phyloP scores from a whole-genome alignment of 2,888 invertebrate species.

The Tethea ocularis region DNA sequence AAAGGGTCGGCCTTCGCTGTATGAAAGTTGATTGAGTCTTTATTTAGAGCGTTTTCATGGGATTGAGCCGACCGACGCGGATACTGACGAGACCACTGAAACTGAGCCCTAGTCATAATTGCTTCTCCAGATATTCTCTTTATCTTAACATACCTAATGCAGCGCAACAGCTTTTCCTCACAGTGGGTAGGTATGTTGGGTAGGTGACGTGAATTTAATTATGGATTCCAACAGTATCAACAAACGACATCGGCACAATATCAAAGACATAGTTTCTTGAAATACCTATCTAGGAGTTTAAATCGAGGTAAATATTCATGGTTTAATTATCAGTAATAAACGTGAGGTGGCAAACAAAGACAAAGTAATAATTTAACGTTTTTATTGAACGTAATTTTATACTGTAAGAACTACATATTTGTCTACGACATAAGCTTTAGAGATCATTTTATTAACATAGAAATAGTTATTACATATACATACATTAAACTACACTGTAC shows the following conservation, averaged over 20 bases:
- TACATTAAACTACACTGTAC: slow-evolving; percentile 55
- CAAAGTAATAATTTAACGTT: slow-evolving; percentile 68
- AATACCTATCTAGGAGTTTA: slow-evolving; percentile 36
- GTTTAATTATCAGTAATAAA: no score
- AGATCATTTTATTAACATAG: slow-evolving; percentile 59
- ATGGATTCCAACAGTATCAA: slow-evolving; percentile 40
- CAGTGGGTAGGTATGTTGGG: slow-evolving; percentile 9
- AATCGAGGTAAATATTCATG: slow-evolving; percentile 11
- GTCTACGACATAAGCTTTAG: slow-evolving; percentile 65
- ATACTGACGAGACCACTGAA: slow-evolving; percentile 18
- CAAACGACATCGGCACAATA: slow-evolving; percentile 32
- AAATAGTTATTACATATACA: slow-evolving; percentile 33
- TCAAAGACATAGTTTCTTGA: slow-evolving; percentile 42
- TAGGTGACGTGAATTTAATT: slow-evolving; percentile 45
- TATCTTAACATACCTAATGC: slow-evolving; percentile 21
- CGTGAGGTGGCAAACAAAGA: slow-evolving; percentile 41
- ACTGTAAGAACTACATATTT: slow-evolving; percentile 63
- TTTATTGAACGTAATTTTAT: slow-evolving; percentile 80
- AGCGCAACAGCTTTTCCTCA: slow-evolving; percentile 16
- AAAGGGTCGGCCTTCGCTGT: slow-evolving; percentile 53
- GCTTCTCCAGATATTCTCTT: slow-evolving; percentile 25
- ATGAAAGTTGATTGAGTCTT: slow-evolving; percentile 59
- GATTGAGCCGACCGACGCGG: slow-evolving; percentile 30
- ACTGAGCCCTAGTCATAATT: slow-evolving; percentile 29
- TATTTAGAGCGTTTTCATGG: slow-evolving; percentile 52